These are phyloP conservation scores for Conus canariensis DNA, from an alignment of 2,888 invertebrate species.

Conservation along the genomic window DNA sequence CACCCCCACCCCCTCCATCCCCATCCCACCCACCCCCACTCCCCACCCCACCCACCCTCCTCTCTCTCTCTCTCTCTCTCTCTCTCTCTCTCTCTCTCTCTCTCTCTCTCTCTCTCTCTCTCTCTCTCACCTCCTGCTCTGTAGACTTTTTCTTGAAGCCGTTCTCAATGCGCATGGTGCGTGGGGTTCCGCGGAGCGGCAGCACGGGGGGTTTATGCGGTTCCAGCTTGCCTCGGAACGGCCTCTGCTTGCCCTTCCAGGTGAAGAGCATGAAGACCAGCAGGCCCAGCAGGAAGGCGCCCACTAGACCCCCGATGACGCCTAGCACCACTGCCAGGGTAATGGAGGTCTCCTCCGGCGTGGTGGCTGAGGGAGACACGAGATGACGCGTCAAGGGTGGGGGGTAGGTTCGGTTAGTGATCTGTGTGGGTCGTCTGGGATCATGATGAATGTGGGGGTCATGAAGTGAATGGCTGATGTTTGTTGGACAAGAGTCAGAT, in stretches of 20 bases:
- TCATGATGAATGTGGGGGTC: background rate
- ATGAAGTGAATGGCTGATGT: no score
- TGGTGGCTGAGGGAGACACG: background rate
- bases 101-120: background rate
- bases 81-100: background rate
- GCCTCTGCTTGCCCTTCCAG: constrained; percentile 30
- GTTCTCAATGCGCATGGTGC: background rate
- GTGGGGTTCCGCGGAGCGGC: background rate
- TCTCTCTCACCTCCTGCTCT: background rate
- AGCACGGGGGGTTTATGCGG: background rate
- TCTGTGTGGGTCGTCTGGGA: background rate
- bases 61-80: background rate
- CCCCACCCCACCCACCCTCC: no score
- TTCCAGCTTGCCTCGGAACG: constrained; percentile 14
- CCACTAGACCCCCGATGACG: constrained; percentile 19
- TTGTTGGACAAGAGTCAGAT: no score
- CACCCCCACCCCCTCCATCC: no score
- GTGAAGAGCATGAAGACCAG: background rate
- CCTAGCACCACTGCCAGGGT: constrained; percentile 17
- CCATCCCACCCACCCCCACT: no score
- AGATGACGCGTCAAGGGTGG: background rate
- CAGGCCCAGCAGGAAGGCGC: background rate
- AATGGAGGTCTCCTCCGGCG: background rate
- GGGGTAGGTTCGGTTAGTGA: no score
- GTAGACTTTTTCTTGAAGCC: background rate